Evolutionary conservation across 2,797 vertebrate species (phyloP).

Genomic region (Poeciliopsis gracilis): DNA sequence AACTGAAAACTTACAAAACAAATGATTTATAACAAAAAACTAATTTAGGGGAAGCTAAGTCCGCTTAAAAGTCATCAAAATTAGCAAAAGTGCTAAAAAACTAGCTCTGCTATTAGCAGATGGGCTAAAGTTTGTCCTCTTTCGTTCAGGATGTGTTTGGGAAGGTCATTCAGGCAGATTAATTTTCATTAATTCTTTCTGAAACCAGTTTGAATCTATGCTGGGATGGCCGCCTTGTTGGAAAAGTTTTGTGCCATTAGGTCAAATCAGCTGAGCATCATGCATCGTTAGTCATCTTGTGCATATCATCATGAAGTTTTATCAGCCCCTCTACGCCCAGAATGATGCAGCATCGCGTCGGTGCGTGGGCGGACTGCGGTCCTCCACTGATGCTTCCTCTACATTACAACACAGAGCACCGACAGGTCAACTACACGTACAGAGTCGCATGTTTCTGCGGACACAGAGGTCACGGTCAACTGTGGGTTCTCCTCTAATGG

Average conservation of each 20-base stretch:
- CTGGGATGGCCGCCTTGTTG: not conserved
- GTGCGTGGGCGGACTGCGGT: conserved; percentile 25
- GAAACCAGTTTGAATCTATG: not conserved
- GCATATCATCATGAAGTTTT: not conserved
- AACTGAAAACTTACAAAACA: too few species aligned
- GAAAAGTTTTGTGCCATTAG: not conserved
- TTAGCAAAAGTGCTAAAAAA: not conserved
- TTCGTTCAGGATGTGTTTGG: not conserved
- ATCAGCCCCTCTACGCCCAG: conserved; percentile 1
- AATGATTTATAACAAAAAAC: too few species aligned
- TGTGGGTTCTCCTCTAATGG: conserved; percentile 24
- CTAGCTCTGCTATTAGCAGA: not conserved
- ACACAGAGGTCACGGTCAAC: conserved; percentile 29
- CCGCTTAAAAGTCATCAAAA: too few species aligned
- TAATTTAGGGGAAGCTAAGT: too few species aligned
- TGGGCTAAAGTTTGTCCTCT: not conserved
- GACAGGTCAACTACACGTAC: conserved; percentile 28
- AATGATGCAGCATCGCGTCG: conserved; percentile 20
- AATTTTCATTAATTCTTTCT: not conserved
- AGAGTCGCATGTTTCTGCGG: conserved; percentile 21
- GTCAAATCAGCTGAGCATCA: not conserved
- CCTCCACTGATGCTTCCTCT: conserved; percentile 25
- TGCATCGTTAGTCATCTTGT: not conserved
- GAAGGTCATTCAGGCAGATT: not conserved
- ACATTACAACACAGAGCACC: conserved; percentile 26